A percentile compares a stretch with the other conserved stretches of the same genome.
Evolutionary conservation across 2,797 vertebrate genomes (phyloP).

Genomic region (Ctenopoma kingsleyae): DNA sequence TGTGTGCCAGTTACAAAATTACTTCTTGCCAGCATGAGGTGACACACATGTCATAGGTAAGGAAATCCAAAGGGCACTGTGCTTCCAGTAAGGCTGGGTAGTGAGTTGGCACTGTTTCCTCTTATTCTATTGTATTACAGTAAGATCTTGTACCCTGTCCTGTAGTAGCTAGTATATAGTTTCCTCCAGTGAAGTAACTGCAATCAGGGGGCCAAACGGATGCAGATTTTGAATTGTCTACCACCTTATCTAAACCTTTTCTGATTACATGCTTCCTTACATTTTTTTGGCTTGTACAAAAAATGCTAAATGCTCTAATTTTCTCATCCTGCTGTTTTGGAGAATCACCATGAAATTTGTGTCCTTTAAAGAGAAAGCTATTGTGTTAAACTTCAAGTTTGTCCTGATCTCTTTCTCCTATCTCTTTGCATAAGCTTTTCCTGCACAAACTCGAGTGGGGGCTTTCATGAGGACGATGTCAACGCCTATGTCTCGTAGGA

Average conservation of each 20-base stretch:
- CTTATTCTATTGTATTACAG: constrained; percentile 36
- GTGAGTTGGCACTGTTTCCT: constrained; percentile 49
- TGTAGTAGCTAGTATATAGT: neutral
- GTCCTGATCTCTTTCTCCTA: neutral
- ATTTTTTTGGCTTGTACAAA: constrained; percentile 2
- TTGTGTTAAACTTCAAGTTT: constrained; percentile 8
- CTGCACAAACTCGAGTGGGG: neutral
- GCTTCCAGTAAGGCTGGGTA: constrained; percentile 70
- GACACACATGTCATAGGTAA: constrained; percentile 39
- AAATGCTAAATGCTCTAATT: neutral
- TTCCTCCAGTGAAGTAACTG: constrained; percentile 6
- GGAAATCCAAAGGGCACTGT: constrained; percentile 47
- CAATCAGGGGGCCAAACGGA: neutral
- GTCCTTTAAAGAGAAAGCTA: neutral
- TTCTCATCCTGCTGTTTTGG: neutral
- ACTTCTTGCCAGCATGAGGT: constrained; percentile 20
- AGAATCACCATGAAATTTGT: neutral
- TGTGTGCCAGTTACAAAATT: constrained; percentile 20
- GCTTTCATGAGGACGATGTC: constrained; percentile 27
- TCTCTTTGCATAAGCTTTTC: neutral
- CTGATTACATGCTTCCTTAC: neutral
- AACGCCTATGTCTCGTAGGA: constrained; percentile 6
- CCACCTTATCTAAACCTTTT: neutral
- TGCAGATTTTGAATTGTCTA: neutral
- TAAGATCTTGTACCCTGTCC: constrained; percentile 12